Evolutionary conservation across 2,888 invertebrate genomes (phyloP).

Genomic region (Oxystoma pomonae): DNA sequence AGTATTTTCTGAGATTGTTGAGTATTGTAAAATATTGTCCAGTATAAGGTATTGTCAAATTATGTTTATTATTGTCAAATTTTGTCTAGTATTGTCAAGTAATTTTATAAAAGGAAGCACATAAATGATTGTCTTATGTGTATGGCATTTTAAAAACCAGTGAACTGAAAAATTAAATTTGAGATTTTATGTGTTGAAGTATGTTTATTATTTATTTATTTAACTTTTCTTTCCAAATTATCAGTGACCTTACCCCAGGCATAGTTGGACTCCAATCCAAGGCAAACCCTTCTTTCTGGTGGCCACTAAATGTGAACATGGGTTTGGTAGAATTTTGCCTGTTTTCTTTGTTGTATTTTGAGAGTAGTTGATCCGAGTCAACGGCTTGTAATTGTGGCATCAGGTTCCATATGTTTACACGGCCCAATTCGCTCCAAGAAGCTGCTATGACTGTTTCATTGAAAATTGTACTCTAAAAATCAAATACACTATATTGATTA

Average conservation of each 20-base stretch:
- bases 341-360: constrained; percentile 60
- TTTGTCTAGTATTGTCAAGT: too few species aligned
- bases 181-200: too few species aligned
- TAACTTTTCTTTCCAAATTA: not conserved
- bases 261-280: constrained; percentile 86
- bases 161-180: too few species aligned
- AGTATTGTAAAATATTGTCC: too few species aligned
- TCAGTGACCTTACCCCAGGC: constrained; percentile 59
- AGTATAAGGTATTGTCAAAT: too few species aligned
- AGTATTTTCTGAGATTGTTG: too few species aligned
- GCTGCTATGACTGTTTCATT: constrained; percentile 74
- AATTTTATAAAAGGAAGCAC: too few species aligned
- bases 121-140: too few species aligned
- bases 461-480: constrained; percentile 53
- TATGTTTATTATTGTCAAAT: too few species aligned
- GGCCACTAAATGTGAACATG: constrained; percentile 84
- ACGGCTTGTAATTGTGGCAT: constrained; percentile 75
- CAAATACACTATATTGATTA: constrained; percentile 2
- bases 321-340: constrained; percentile 57
- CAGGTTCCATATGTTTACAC: constrained; percentile 91
- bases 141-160: too few species aligned
- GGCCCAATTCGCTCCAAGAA: constrained; percentile 93
- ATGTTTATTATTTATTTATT: too few species aligned
- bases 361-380: constrained; percentile 62
- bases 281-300: constrained; percentile 91